A percentile compares a stretch with the other conserved stretches of the same genome.
Conservation (phyloP, 2,888 invertebrate species). For the Salpingus planirostris region DNA sequence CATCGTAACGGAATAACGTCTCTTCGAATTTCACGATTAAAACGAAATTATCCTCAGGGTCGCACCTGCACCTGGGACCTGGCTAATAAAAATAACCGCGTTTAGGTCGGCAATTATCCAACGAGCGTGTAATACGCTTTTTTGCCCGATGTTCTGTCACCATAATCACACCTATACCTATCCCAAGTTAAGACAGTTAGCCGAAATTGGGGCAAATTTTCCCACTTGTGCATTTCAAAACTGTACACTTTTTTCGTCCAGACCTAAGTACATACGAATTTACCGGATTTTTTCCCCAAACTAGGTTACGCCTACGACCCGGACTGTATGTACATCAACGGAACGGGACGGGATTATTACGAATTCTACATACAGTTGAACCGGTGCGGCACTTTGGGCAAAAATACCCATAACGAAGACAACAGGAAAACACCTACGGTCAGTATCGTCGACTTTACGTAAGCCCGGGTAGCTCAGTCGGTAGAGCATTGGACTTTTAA, state of each 20-base stretch:
- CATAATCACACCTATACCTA: no score
- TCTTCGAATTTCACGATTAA: no score
- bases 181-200: no score
- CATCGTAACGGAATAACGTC: no score
- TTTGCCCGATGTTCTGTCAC: conserved; percentile 3
- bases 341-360: conserved; percentile 83
- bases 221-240: no score
- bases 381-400: conserved; percentile 82
- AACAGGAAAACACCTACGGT: conserved; percentile 80
- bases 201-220: neutral
- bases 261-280: neutral
- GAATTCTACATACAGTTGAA: conserved; percentile 91
- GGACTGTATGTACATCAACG: conserved; percentile 92
- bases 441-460: conserved; percentile 33
- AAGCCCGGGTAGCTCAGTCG: conserved; percentile 61
- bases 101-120: conserved; percentile 2
- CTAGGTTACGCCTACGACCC: conserved; percentile 86
- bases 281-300: no score
- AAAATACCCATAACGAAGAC: conserved; percentile 79
- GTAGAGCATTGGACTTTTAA: conserved; percentile 66
- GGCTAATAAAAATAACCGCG: no score
- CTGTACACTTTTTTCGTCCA: no score
- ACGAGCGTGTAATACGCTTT: conserved; percentile 11
- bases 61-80: no score
- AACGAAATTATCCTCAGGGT: no score